These are phyloP conservation scores for Melieria omissa DNA, from an alignment of 2,888 invertebrate species.

Conservation along the genomic window DNA sequence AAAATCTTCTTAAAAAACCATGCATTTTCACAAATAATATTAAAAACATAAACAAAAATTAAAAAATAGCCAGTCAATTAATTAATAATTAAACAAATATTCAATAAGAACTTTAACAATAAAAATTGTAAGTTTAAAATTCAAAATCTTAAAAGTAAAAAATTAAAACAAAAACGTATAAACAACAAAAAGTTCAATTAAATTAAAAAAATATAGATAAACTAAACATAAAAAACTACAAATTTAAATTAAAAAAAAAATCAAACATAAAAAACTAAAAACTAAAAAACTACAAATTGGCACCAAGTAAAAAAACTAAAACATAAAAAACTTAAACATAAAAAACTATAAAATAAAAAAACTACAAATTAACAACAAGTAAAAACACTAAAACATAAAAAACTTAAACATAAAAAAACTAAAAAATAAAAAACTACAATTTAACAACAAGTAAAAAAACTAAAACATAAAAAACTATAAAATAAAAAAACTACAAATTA, in stretches of 20 bases:
- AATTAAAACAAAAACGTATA: background rate
- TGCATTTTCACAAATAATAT: background rate
- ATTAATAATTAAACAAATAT: background rate
- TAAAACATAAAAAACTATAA: background rate
- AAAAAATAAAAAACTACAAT: background rate
- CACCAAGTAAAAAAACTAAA: background rate
- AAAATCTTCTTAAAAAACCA: background rate
- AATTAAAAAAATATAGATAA: background rate
- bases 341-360: constrained; percentile 1
- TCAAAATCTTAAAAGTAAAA: no score
- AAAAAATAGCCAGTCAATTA: no score
- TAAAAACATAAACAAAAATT: background rate
- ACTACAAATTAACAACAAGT: background rate
- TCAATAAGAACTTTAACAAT: background rate
- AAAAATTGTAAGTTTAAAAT: no score
- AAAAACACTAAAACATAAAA: background rate
- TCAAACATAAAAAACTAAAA: background rate
- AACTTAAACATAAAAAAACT: background rate
- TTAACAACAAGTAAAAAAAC: background rate
- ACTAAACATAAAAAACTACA: background rate
- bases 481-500: background rate
- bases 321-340: background rate
- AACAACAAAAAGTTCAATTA: background rate
- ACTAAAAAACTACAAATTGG: background rate
- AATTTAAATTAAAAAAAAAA: background rate